Evolutionary conservation across 2,113 vertebrate species (phyloP).

Genomic region (Zingel zingel): DNA sequence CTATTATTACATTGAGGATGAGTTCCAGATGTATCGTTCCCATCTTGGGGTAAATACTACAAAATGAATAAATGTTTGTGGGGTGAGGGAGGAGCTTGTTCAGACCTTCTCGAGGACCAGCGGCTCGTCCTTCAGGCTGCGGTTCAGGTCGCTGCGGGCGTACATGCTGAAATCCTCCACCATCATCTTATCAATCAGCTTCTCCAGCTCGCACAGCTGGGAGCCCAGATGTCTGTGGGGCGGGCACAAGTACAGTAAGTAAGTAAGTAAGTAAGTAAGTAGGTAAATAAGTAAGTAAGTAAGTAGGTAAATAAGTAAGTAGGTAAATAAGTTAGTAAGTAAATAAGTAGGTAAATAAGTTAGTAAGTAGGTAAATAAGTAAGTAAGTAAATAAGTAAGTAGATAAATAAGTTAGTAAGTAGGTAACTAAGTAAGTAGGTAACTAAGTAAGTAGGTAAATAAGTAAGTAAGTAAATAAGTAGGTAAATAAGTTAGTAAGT

Average conservation of each 20-base stretch:
- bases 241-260: fast-evolving
- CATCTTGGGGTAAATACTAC: background rate
- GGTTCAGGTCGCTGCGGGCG: conserved; percentile 91
- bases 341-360: no score
- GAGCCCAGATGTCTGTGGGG: conserved; percentile 94
- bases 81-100: background rate
- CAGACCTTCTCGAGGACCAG: conserved; percentile 95
- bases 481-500: no score
- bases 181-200: conserved; percentile 99
- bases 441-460: no score
- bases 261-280: no score
- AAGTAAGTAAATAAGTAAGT: no score
- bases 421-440: no score
- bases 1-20: background rate
- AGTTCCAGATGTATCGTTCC: background rate
- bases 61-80: background rate
- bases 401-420: no score
- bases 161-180: conserved; percentile 97
- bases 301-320: no score
- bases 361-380: no score
- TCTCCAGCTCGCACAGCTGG: conserved; percentile 99
- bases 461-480: no score
- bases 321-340: no score
- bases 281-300: no score
- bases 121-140: conserved; percentile 91